Percentiles rank a stretch among this genome's conserved stretches.
Conservation (phyloP, 2,888 invertebrate genomes). For the Nomada hirtipes region DNA sequence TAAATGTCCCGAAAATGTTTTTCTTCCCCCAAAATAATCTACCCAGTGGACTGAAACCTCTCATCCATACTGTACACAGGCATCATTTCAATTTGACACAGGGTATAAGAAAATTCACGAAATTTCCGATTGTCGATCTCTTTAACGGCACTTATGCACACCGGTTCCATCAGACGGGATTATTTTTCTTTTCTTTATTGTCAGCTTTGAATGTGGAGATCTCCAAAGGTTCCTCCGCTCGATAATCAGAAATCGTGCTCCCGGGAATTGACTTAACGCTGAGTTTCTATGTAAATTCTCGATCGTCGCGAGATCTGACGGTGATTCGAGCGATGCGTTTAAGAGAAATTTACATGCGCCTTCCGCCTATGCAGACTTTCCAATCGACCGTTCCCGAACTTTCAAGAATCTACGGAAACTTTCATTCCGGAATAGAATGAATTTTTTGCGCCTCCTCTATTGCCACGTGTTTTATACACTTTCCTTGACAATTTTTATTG, state of each 20-base stretch:
- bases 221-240: slow-evolving; percentile 61
- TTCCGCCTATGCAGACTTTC: slow-evolving; percentile 53
- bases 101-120: too few relatives aligned
- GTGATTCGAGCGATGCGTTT: slow-evolving; percentile 55
- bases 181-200: slow-evolving; percentile 57
- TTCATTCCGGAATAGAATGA: slow-evolving; percentile 33
- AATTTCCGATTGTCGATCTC: neutral
- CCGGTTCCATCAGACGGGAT: neutral
- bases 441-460: slow-evolving; percentile 16
- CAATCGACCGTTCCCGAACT: slow-evolving; percentile 45
- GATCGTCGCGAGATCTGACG: slow-evolving; percentile 40
- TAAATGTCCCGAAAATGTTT: too few relatives aligned
- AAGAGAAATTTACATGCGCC: slow-evolving; percentile 60
- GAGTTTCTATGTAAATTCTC: slow-evolving; percentile 76
- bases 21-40: too few relatives aligned
- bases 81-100: too few relatives aligned
- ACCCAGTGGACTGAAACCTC: too few relatives aligned
- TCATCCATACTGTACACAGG: too few relatives aligned
- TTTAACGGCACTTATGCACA: neutral
- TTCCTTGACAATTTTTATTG: neutral
- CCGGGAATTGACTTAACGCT: slow-evolving; percentile 71
- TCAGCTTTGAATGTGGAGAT: slow-evolving; percentile 53
- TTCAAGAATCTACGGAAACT: slow-evolving; percentile 33
- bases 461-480: neutral
- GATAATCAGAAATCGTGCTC: slow-evolving; percentile 56